Evolutionary conservation across 35 echinoderm and acorn worm genomes (phyloP).

Genomic region (Strongylocentrotus purpuratus): DNA sequence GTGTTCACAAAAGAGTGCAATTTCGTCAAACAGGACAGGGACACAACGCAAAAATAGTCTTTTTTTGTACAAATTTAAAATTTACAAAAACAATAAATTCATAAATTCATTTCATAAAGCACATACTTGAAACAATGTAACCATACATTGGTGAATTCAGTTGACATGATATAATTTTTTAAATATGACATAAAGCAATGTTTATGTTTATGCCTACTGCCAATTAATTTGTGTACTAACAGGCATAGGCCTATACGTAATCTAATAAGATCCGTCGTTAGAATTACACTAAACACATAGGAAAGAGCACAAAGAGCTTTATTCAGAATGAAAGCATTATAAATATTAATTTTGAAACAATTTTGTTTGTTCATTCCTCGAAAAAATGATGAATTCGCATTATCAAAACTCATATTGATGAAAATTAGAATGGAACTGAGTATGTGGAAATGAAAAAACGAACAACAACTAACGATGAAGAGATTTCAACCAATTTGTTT

Average conservation of each 20-base stretch:
- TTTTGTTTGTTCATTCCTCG: too few species aligned
- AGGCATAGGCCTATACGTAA: neutral
- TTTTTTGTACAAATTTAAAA: constrained; percentile 20
- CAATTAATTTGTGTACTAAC: neutral
- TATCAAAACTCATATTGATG: too few species aligned
- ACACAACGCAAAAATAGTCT: neutral
- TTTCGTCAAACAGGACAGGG: neutral
- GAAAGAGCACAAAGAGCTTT: too few species aligned
- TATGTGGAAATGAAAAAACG: too few species aligned
- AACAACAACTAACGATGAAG: too few species aligned
- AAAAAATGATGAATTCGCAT: too few species aligned
- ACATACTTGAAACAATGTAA: constrained; percentile 2
- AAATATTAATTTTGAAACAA: too few species aligned
- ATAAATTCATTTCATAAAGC: constrained; percentile 31
- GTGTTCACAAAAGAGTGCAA: neutral
- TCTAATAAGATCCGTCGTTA: neutral
- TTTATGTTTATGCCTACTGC: neutral
- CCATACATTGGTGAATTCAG: neutral
- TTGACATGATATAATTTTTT: neutral
- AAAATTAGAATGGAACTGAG: too few species aligned
- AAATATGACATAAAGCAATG: neutral
- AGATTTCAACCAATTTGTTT: too few species aligned
- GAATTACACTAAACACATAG: neutral
- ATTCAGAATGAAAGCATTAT: too few species aligned
- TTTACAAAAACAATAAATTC: neutral